Evolutionary conservation across 2,797 vertebrate genomes (phyloP).

Genomic region (Merluccius polli): DNA sequence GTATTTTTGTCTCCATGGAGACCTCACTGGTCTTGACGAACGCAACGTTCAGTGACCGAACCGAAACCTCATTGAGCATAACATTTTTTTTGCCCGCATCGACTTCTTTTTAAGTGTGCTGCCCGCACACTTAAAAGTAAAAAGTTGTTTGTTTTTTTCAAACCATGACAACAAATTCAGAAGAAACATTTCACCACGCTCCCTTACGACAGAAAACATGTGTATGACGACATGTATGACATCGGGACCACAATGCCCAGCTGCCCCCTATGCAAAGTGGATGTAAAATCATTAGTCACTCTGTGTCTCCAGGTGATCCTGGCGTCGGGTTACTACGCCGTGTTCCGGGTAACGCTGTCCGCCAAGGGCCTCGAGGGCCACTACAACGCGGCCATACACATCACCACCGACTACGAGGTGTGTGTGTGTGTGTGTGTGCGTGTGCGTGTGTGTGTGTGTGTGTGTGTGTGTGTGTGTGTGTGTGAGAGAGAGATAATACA

Average conservation of each 20-base stretch:
- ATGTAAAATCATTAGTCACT: not conserved
- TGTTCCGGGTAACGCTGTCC: slow-evolving; percentile 77
- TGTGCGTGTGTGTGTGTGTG: not conserved
- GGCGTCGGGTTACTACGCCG: slow-evolving; percentile 77
- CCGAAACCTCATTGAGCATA: not conserved
- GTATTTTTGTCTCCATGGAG: too few relatives aligned
- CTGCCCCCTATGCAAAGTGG: not conserved
- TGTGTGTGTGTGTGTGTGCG: not conserved
- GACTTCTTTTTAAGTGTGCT: too few relatives aligned
- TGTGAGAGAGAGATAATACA: too few relatives aligned
- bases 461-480: not conserved
- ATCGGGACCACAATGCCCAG: too few relatives aligned
- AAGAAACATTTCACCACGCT: too few relatives aligned
- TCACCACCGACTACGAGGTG: slow-evolving; percentile 82
- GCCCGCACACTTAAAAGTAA: too few relatives aligned
- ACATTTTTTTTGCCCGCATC: too few relatives aligned
- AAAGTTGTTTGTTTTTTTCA: too few relatives aligned
- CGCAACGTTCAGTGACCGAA: not conserved
- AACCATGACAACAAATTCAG: too few relatives aligned
- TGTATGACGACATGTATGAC: too few relatives aligned
- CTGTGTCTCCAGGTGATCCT: slow-evolving; percentile 72
- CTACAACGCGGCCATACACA: slow-evolving; percentile 80
- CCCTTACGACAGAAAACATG: too few relatives aligned
- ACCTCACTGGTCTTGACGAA: too few relatives aligned
- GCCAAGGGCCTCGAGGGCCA: slow-evolving; percentile 79